Evolutionary conservation across 2,797 vertebrate genomes (phyloP).

Genomic region (Benthosema pterotum): DNA sequence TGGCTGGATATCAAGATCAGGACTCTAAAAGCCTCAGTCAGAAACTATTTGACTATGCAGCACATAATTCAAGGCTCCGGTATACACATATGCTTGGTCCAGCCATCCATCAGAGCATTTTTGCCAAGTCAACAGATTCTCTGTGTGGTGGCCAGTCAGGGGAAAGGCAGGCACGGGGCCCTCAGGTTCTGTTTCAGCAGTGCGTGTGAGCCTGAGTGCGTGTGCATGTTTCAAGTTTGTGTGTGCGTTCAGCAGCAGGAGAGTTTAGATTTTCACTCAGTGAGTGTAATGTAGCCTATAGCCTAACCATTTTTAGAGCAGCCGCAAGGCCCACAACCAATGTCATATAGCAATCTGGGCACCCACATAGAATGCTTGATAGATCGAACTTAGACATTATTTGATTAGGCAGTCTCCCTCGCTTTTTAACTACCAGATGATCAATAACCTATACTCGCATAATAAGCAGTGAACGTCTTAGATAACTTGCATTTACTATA

Average conservation of each 20-base stretch:
- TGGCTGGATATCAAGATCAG: constrained; percentile 39
- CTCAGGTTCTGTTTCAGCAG: constrained; percentile 54
- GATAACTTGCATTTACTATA: too few species aligned
- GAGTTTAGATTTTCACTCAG: constrained; percentile 30
- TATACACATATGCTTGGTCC: constrained; percentile 51
- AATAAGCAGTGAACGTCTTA: too few species aligned
- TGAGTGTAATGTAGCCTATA: constrained; percentile 36
- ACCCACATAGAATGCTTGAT: constrained; percentile 14
- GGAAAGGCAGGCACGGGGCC: constrained; percentile 46
- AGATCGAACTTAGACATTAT: constrained; percentile 30
- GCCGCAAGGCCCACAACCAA: constrained; percentile 52
- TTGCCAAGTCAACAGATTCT: constrained; percentile 71
- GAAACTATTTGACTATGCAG: constrained; percentile 69
- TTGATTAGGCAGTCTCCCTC: constrained; percentile 20
- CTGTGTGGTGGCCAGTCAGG: constrained; percentile 39
- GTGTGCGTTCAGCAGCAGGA: neutral
- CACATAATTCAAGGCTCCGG: constrained; percentile 65
- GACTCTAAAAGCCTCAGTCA: constrained; percentile 41
- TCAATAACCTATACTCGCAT: neutral
- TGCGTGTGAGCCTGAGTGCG: constrained; percentile 16
- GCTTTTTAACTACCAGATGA: neutral
- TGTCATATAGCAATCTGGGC: constrained; percentile 42
- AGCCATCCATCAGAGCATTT: constrained; percentile 62
- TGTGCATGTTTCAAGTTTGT: neutral
- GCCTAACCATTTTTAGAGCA: constrained; percentile 31